Percentiles rank a stretch among this genome's conserved stretches.
Conservation (phyloP, 2,797 vertebrate species). For the Platalea minor region DNA sequence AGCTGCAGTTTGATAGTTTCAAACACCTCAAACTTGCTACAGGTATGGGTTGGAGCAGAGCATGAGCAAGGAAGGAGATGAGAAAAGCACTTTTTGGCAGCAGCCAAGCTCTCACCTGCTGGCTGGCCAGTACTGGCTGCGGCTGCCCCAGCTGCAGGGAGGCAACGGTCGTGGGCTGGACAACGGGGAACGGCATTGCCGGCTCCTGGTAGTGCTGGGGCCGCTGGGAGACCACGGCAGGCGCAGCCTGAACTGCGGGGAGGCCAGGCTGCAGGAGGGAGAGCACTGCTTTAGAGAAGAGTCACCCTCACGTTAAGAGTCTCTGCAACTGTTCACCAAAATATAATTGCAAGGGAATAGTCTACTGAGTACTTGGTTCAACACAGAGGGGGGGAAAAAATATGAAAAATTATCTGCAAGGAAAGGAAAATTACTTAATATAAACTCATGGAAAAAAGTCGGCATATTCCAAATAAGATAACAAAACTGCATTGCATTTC, state of each 20-base stretch:
- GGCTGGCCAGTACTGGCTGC: conserved; percentile 59
- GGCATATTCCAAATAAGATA: background rate
- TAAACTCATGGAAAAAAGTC: background rate
- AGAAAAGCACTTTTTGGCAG: fast-evolving
- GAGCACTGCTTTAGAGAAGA: background rate
- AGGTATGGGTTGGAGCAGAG: background rate
- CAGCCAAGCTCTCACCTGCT: conserved; percentile 72
- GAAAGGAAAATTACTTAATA: background rate
- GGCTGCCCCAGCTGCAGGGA: conserved; percentile 67
- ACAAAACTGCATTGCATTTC: background rate
- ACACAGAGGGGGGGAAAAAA: too few relatives aligned
- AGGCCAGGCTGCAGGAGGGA: conserved; percentile 68
- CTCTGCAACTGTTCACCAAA: background rate
- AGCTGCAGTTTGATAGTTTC: background rate
- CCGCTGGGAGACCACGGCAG: conserved; percentile 44
- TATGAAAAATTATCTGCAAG: background rate
- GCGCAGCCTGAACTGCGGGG: background rate
- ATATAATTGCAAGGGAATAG: fast-evolving
- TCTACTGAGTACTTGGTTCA: fast-evolving
- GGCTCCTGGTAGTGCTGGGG: conserved; percentile 77
- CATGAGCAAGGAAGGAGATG: fast-evolving
- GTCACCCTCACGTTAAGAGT: fast-evolving
- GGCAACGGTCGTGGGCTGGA: conserved; percentile 69
- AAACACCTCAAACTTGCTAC: background rate
- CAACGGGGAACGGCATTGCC: conserved; percentile 55